These are phyloP conservation scores for Pseudobourletiella spinata DNA, from an alignment of 1,140 invertebrate genomes.

Conservation along the genomic window DNA sequence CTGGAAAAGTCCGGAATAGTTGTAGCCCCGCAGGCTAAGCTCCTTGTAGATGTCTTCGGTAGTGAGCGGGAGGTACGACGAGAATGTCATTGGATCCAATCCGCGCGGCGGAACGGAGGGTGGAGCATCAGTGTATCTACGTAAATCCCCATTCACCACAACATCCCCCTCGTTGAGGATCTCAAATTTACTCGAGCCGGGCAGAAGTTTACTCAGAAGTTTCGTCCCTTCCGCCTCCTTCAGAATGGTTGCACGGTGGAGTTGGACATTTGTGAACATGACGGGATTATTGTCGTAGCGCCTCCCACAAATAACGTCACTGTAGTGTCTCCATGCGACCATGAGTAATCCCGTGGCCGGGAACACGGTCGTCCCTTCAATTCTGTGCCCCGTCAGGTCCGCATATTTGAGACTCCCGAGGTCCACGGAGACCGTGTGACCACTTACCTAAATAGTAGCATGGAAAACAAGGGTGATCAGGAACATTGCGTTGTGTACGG, in stretches of 20 bases:
- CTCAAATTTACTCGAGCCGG: constrained; percentile 75
- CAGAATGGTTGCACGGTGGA: constrained; percentile 86
- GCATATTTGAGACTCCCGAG: too few species aligned
- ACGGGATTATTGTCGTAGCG: constrained; percentile 76
- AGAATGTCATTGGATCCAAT: too few species aligned
- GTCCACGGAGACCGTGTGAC: too few species aligned
- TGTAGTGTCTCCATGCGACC: constrained; percentile 85
- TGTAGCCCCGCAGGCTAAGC: constrained; percentile 68
- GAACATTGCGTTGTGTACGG: too few species aligned
- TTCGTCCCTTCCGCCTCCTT: constrained; percentile 70
- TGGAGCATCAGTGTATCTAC: constrained; percentile 46
- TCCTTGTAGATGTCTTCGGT: constrained; percentile 86
- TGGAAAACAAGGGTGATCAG: too few species aligned
- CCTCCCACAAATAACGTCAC: constrained; percentile 53
- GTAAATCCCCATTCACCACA: constrained; percentile 67
- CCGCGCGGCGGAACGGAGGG: constrained; percentile 13
- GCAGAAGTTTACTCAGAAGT: constrained; percentile 80
- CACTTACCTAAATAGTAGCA: too few species aligned
- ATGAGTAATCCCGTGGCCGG: constrained; percentile 92
- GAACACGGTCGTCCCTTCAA: constrained; percentile 88
- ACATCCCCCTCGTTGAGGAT: constrained; percentile 69
- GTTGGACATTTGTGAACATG: constrained; percentile 75
- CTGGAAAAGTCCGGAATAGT: too few species aligned
- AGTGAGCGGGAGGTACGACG: too few species aligned
- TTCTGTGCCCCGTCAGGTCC: constrained; percentile 82